phyloP scores from a whole-genome alignment of 1,140 invertebrate species.

The Adelges cooleyi region DNA sequence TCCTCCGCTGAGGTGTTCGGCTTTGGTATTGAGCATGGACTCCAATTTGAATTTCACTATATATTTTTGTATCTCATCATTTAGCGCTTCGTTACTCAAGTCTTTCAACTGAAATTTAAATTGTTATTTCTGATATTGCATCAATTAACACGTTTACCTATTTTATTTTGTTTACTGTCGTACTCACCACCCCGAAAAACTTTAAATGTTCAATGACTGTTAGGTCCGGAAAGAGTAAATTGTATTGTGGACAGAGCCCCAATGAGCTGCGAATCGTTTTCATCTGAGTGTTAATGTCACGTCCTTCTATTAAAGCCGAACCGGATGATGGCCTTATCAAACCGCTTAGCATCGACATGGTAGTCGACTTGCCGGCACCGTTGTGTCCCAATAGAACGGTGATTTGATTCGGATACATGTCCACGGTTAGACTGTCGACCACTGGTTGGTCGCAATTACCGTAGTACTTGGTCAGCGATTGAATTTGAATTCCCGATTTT shows the following conservation, averaged over 20 bases:
- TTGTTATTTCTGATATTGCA: background rate
- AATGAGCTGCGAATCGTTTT: conserved; percentile 43
- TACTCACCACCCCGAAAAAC: conserved; percentile 45
- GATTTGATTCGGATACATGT: conserved; percentile 57
- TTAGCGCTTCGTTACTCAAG: conserved; percentile 36
- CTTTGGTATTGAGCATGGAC: conserved; percentile 44
- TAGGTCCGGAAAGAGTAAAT: conserved; percentile 50
- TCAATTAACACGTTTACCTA: too few relatives aligned
- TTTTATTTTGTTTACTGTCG: too few relatives aligned
- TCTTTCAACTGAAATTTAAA: conserved; percentile 48
- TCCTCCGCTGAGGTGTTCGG: conserved; percentile 49
- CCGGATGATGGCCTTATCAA: conserved; percentile 54
- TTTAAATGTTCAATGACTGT: conserved; percentile 51
- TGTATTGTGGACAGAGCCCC: conserved; percentile 57
- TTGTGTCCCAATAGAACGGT: conserved; percentile 70
- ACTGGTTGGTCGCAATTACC: conserved; percentile 49
- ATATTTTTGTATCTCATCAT: conserved; percentile 40
- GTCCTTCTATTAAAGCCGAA: conserved; percentile 53
- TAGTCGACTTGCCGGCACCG: conserved; percentile 53
- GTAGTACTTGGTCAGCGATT: conserved; percentile 49
- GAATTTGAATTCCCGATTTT: conserved; percentile 49
- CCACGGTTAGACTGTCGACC: conserved; percentile 54
- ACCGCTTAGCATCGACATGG: conserved; percentile 45
- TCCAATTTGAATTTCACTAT: conserved; percentile 44
- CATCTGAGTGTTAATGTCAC: conserved; percentile 51